Percentiles rank a stretch among this genome's conserved stretches.
Conservation (phyloP, 1,140 invertebrate genomes). For the Papilio aristodemus region DNA sequence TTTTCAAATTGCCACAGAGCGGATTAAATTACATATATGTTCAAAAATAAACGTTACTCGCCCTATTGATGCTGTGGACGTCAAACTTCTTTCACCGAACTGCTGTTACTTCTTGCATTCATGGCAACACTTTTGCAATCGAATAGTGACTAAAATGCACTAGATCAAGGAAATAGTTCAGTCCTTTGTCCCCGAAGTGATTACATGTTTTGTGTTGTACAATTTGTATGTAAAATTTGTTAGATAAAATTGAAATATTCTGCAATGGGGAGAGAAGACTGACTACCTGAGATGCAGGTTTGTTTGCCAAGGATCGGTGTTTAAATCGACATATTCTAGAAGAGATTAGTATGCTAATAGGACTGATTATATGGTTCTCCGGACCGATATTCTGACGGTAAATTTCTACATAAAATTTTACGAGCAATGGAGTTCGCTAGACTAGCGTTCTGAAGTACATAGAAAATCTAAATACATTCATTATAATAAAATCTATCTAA, state of each 20-base stretch:
- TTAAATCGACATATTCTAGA: slow-evolving; percentile 61
- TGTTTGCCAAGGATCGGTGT: slow-evolving; percentile 54
- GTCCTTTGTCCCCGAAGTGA: slow-evolving; percentile 50
- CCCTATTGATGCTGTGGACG: slow-evolving; percentile 67
- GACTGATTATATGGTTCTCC: slow-evolving; percentile 58
- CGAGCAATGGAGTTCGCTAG: slow-evolving; percentile 73
- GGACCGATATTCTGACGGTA: slow-evolving; percentile 57
- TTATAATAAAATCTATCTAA: slow-evolving; percentile 65
- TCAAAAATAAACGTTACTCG: slow-evolving; percentile 75
- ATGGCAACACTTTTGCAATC: slow-evolving; percentile 50
- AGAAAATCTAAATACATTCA: slow-evolving; percentile 68
- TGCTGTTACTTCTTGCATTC: slow-evolving; percentile 57
- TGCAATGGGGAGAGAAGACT: slow-evolving; percentile 51
- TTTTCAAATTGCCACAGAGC: slow-evolving; percentile 63
- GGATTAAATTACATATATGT: slow-evolving; percentile 68
- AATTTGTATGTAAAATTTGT: slow-evolving; percentile 24
- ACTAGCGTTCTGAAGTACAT: slow-evolving; percentile 58
- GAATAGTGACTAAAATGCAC: slow-evolving; percentile 31
- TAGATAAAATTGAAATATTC: slow-evolving; percentile 21
- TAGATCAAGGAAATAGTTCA: slow-evolving; percentile 41
- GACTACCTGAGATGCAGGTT: slow-evolving; percentile 49
- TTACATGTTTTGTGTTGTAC: slow-evolving; percentile 26
- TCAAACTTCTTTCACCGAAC: slow-evolving; percentile 64
- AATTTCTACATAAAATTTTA: slow-evolving; percentile 71
- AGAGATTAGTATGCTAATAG: slow-evolving; percentile 75